Conservation (phyloP, 2,888 invertebrate species). For the Trilocha varians region DNA sequence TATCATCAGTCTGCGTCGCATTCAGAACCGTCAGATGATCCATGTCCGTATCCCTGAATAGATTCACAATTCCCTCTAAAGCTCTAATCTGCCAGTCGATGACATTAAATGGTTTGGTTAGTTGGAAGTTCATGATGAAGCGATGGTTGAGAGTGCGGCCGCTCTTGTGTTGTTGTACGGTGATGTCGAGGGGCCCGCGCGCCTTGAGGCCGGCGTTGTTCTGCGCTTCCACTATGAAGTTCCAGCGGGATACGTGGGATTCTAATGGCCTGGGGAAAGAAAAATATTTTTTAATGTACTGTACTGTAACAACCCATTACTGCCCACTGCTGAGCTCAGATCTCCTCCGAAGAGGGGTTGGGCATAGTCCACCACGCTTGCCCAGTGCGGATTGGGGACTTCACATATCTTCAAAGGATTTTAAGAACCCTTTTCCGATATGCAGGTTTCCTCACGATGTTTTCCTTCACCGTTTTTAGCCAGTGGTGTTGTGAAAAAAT, state of each 20-base stretch:
- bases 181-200: slow-evolving; percentile 81
- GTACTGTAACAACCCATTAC: too few species aligned
- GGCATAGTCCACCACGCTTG: too few species aligned
- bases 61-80: slow-evolving; percentile 68
- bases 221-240: slow-evolving; percentile 84
- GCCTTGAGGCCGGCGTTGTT: slow-evolving; percentile 84
- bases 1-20: slow-evolving; percentile 73
- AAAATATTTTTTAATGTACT: too few species aligned
- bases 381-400: too few species aligned
- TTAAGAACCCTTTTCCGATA: too few species aligned
- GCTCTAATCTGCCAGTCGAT: slow-evolving; percentile 86
- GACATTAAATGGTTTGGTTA: slow-evolving; percentile 67
- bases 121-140: slow-evolving; percentile 78
- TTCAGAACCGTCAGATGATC: slow-evolving; percentile 81
- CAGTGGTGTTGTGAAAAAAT: too few species aligned
- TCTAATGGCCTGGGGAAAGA: slow-evolving; percentile 78
- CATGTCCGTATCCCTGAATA: slow-evolving; percentile 75
- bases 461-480: too few species aligned
- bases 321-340: too few species aligned
- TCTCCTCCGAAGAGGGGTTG: too few species aligned
- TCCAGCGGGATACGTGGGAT: slow-evolving; percentile 86
- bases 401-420: too few species aligned
- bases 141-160: slow-evolving; percentile 87
- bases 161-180: slow-evolving; percentile 87
- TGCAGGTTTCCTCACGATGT: too few species aligned